A percentile compares a stretch with the other conserved stretches of the same genome.
Conservation (phyloP, 2,888 invertebrate species). For the Thumatha senex region DNA sequence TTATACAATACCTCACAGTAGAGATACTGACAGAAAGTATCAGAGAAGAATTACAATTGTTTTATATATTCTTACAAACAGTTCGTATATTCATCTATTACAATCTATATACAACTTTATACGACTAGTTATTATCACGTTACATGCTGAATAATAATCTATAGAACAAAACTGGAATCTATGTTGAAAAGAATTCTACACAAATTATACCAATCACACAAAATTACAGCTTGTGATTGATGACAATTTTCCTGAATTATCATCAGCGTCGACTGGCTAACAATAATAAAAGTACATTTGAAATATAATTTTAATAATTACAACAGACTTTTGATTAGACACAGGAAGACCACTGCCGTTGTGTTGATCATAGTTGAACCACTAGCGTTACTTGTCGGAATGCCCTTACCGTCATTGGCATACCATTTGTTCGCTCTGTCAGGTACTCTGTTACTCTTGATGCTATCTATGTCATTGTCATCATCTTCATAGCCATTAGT, state of each 20-base stretch:
- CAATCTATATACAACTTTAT: conserved; percentile 72
- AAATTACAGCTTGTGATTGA: conserved; percentile 33
- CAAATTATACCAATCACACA: conserved; percentile 35
- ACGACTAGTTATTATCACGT: conserved; percentile 82
- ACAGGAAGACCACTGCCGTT: conserved; percentile 48
- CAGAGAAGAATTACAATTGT: conserved; percentile 44
- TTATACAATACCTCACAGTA: conserved; percentile 35
- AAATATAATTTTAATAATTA: conserved; percentile 31
- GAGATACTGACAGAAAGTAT: conserved; percentile 46
- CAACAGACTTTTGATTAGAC: conserved; percentile 40
- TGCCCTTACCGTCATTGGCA: conserved; percentile 69
- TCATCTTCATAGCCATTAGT: conserved; percentile 71
- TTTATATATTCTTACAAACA: conserved; percentile 53
- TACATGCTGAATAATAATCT: conserved; percentile 61
- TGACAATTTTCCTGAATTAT: conserved; percentile 35
- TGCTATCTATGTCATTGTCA: conserved; percentile 52
- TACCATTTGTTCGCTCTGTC: conserved; percentile 81
- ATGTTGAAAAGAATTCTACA: conserved; percentile 29
- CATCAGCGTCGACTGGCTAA: conserved; percentile 17
- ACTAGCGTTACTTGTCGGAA: conserved; percentile 49
- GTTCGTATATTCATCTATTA: conserved; percentile 55
- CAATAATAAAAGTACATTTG: conserved; percentile 22
- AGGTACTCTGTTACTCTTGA: conserved; percentile 74
- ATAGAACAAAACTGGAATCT: conserved; percentile 19
- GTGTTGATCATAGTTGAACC: conserved; percentile 38